Evolutionary conservation across 2,888 invertebrate species (phyloP).

Genomic region (Caenorhabditis panamensis): DNA sequence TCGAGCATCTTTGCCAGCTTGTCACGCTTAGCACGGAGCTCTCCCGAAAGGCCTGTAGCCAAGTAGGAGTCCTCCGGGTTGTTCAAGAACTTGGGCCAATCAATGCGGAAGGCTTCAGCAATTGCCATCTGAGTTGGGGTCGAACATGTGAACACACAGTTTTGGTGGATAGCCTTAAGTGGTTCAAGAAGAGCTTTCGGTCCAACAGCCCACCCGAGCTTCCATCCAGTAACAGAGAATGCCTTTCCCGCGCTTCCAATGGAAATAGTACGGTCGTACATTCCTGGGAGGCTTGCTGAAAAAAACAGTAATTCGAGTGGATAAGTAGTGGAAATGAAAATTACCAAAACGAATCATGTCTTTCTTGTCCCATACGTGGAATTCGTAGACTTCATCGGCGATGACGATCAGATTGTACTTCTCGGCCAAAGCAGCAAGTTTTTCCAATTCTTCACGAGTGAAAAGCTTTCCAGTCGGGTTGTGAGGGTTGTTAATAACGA

Average conservation of each 20-base stretch:
- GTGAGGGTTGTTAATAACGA: conserved; percentile 97
- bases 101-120: conserved; percentile 91
- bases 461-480: conserved; percentile 93
- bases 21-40: conserved; percentile 89
- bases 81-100: conserved; percentile 82
- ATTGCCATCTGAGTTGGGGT: conserved; percentile 87
- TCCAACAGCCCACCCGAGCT: conserved; percentile 94
- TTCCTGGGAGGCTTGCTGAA: conserved; percentile 90
- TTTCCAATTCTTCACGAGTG: conserved; percentile 82
- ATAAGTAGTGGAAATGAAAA: background rate
- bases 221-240: conserved; percentile 98
- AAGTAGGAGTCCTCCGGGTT: conserved; percentile 86
- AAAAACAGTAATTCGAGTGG: conserved; percentile 12
- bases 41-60: conserved; percentile 86
- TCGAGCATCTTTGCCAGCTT: conserved; percentile 87
- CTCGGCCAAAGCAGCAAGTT: conserved; percentile 91
- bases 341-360: conserved; percentile 92
- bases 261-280: conserved; percentile 98
- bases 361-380: conserved; percentile 91
- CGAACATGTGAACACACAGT: conserved; percentile 91
- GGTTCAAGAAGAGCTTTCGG: conserved; percentile 89
- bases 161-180: conserved; percentile 92
- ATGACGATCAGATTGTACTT: conserved; percentile 93
- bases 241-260: conserved; percentile 98
- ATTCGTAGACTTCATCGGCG: conserved; percentile 98